Conservation (phyloP, 2,797 vertebrate genomes). For the Serranus cabrilla region DNA sequence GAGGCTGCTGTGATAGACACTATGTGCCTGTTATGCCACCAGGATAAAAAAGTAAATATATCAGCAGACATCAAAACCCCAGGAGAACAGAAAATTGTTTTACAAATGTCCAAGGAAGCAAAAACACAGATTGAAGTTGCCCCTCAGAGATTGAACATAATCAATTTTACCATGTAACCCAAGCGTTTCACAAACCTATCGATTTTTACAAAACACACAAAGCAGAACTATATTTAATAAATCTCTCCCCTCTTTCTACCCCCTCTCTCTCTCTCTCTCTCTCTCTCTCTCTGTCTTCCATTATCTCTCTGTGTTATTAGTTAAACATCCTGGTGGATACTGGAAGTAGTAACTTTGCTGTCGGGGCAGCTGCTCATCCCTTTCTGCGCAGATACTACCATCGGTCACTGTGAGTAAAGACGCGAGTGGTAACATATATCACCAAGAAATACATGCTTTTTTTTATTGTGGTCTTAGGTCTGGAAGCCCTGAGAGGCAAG, state of each 20-base stretch:
- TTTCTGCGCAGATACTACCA: slow-evolving; percentile 96
- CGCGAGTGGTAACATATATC: too few relatives aligned
- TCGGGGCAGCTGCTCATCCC: slow-evolving; percentile 95
- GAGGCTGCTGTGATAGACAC: background rate
- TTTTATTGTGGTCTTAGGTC: background rate
- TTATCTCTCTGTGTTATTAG: slow-evolving; percentile 58
- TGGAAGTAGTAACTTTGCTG: slow-evolving; percentile 98
- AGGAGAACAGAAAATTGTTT: background rate
- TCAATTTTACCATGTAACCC: slow-evolving; percentile 31
- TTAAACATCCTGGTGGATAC: slow-evolving; percentile 99
- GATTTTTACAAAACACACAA: slow-evolving; percentile 37
- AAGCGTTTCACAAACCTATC: slow-evolving; percentile 22
- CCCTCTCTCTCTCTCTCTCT: slow-evolving; percentile 1
- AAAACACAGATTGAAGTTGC: slow-evolving; percentile 18
- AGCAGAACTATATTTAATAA: slow-evolving; percentile 14
- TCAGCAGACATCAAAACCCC: background rate
- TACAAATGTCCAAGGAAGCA: slow-evolving; percentile 12
- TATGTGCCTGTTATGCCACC: background rate
- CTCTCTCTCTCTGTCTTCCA: slow-evolving; percentile 5
- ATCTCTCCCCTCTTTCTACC: slow-evolving; percentile 3
- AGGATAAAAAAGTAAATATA: background rate
- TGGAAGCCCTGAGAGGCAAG: too few relatives aligned
- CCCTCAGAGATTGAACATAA: slow-evolving; percentile 30
- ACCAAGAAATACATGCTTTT: background rate
- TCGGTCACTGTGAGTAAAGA: slow-evolving; percentile 92